Percentiles rank a stretch among this genome's conserved stretches.
Conservation (phyloP, 2,797 vertebrate genomes). For the Anas acuta region DNA sequence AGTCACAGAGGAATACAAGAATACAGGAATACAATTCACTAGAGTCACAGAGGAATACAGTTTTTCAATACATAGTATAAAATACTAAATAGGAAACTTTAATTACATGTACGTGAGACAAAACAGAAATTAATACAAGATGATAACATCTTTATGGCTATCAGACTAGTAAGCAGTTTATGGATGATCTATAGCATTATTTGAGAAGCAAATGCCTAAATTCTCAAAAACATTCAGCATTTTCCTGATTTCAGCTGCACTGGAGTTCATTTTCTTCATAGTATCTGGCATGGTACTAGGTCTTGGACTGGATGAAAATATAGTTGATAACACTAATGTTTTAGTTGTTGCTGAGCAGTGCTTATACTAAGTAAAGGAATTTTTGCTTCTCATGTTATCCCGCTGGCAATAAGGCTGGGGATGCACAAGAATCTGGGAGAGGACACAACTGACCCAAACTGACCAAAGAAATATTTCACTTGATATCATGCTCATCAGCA, state of each 20-base stretch:
- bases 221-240: not conserved
- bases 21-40: not conserved
- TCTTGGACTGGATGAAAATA: not conserved
- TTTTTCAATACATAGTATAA: not conserved
- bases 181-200: not conserved
- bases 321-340: not conserved
- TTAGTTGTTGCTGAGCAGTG: not conserved
- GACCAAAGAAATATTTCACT: not conserved
- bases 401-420: not conserved
- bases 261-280: not conserved
- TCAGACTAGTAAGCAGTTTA: not conserved
- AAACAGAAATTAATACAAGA: not conserved
- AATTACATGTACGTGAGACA: not conserved
- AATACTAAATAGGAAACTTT: not conserved
- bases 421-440: not conserved
- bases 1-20: not conserved
- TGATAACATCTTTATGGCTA: not conserved
- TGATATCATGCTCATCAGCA: not conserved
- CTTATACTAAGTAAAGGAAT: not conserved
- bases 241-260: not conserved
- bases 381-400: not conserved
- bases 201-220: not conserved
- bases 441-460: not conserved
- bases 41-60: not conserved
- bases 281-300: not conserved